Evolutionary conservation across 2,797 vertebrate genomes (phyloP), one percentile per base, ranked within the genome.

Genomic region (Menidia menidia): DNA sequence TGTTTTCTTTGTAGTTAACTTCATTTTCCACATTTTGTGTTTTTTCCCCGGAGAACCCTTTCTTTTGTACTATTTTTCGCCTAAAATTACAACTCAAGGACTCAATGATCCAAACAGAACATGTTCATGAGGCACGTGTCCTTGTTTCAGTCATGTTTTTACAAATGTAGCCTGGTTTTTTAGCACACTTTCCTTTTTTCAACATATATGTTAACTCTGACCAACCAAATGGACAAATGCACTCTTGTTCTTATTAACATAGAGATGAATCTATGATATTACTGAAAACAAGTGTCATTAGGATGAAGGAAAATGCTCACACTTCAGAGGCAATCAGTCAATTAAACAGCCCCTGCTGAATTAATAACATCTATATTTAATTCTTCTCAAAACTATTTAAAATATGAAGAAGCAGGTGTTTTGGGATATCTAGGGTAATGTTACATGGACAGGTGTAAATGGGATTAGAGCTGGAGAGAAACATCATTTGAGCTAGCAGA

Each of bases 181-280:
- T 48, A 11, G 52, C 25, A 25, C 25, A 25, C 25, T 25, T 25
- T 25, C 25, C 2, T 25, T 25, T 25, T 25, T 25, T 25, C 25
- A 25, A 25, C 25, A 25, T 25, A 25, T 25, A 25, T 25, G 25
- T 25, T 35, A 30, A 8, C 73, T 52, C 41, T 4, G 43, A 25
- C 25, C 25, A 25, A 25, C 25, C 61, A 64, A 8, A 25, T 41
- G 14, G 30, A 42, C 15, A 43, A 31, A 44, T 44, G 52, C 44
- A 10, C 70, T 66, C 10, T 7, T 43, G 19, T 16, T 12, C 64
- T n/a, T 56, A 75, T 87, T 77, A 83, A 60, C 70, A 69, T 78
- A 67, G 73, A 80, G 60, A 79, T 73, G 52, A 74, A 68, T 44
- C 41, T 55, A 54, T 19, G 33, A 61, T 53, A 58, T 68, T 51